A percentile compares a stretch with the other conserved stretches of the same genome.
Evolutionary conservation across 2,113 vertebrate species (phyloP).

Genomic region (Rhipidura dahli): DNA sequence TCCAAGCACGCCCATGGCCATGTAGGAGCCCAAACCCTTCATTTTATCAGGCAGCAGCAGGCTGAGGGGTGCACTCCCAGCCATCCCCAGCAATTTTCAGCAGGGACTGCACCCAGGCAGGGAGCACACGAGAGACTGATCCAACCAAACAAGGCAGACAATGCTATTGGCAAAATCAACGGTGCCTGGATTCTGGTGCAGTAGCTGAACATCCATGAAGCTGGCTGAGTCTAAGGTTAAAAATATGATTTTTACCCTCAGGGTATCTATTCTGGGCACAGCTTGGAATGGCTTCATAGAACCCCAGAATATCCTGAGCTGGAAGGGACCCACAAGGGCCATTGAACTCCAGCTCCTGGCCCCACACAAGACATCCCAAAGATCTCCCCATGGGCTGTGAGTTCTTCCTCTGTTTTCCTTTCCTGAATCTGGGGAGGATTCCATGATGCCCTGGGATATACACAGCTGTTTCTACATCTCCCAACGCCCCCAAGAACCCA

Average conservation of each 20-base stretch:
- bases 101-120: neutral
- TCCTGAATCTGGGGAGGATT: neutral
- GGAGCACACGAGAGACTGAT: fast-evolving
- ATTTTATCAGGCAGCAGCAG: neutral
- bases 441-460: neutral
- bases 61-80: neutral
- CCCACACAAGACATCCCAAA: neutral
- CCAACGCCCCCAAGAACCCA: neutral
- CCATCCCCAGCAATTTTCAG: neutral
- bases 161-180: neutral
- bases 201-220: neutral
- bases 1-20: no score
- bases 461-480: neutral
- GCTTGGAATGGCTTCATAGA: neutral
- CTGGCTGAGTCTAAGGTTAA: neutral
- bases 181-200: neutral
- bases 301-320: neutral
- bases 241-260: neutral
- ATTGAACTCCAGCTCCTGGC: neutral
- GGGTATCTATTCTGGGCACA: neutral
- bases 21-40: neutral
- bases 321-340: neutral
- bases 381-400: neutral
- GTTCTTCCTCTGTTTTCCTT: neutral
- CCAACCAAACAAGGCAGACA: neutral